phyloP scores from a whole-genome alignment of 2,888 invertebrate genomes.

The Epinotia brunnichana region DNA sequence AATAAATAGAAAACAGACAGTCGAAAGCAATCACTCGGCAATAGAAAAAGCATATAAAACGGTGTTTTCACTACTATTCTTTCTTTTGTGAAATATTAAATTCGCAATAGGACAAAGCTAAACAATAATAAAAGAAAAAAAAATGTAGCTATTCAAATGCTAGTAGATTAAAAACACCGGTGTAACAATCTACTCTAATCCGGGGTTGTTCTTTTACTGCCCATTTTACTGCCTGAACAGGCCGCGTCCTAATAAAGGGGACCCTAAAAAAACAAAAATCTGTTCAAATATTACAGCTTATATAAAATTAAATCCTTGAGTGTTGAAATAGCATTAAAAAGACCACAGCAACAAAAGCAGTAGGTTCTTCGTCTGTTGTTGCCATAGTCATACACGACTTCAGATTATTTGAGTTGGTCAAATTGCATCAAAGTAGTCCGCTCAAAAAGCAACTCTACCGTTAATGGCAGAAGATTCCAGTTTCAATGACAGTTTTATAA shows the following conservation, averaged over 20 bases:
- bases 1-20: not conserved
- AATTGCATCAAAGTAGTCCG: too few species aligned
- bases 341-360: too few species aligned
- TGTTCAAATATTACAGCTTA: not conserved
- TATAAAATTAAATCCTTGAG: not conserved
- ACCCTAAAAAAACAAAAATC: not conserved
- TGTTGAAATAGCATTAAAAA: not conserved
- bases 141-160: constrained; percentile 4
- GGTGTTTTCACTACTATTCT: not conserved
- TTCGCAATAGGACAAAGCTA: not conserved
- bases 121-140: constrained; percentile 3
- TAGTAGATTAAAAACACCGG: constrained; percentile 17
- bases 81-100: constrained; percentile 1
- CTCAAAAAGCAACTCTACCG: too few species aligned
- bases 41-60: not conserved
- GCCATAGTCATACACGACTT: too few species aligned
- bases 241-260: constrained; percentile 11
- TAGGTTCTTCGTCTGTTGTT: not conserved
- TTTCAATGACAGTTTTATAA: too few species aligned
- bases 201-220: constrained; percentile 22
- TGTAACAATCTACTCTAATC: constrained; percentile 6
- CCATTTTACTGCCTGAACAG: constrained; percentile 26
- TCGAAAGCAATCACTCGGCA: not conserved
- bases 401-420: too few species aligned
- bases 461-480: too few species aligned